Evolutionary conservation across 2,888 invertebrate species (phyloP).

Genomic region (Cetonia aurata): DNA sequence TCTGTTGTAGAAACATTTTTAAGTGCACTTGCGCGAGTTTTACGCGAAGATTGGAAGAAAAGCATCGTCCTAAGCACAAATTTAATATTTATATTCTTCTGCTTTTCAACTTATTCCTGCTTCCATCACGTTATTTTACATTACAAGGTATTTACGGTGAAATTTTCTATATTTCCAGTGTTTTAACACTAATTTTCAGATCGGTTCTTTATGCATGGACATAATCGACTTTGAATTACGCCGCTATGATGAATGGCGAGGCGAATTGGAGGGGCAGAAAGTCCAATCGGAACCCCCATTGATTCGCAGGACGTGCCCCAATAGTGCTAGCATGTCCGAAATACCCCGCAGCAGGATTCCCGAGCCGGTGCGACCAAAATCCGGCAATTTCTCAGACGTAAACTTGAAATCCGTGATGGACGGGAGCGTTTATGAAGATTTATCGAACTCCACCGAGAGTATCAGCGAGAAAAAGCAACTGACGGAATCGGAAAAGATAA

Average conservation of each 20-base stretch:
- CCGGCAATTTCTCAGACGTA: slow-evolving; percentile 76
- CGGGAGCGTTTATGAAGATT: slow-evolving; percentile 76
- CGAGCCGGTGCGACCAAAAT: slow-evolving; percentile 81
- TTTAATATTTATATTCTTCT: slow-evolving; percentile 96
- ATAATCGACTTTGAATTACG: slow-evolving; percentile 95
- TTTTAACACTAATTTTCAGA: slow-evolving; percentile 67
- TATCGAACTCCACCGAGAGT: slow-evolving; percentile 65
- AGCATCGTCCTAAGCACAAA: slow-evolving; percentile 97
- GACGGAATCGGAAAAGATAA: slow-evolving; percentile 66
- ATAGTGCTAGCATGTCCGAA: slow-evolving; percentile 70
- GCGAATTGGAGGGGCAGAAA: slow-evolving; percentile 74
- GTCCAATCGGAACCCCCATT: slow-evolving; percentile 64
- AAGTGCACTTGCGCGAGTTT: slow-evolving; percentile 93
- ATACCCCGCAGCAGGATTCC: slow-evolving; percentile 79
- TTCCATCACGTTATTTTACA: slow-evolving; percentile 96
- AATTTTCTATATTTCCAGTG: neutral
- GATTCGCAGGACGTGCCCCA: slow-evolving; percentile 63
- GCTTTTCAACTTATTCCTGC: slow-evolving; percentile 94
- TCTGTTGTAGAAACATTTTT: slow-evolving; percentile 84
- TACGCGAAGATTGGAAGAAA: slow-evolving; percentile 97
- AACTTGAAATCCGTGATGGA: slow-evolving; percentile 72
- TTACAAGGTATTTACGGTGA: slow-evolving; percentile 79
- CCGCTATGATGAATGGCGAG: slow-evolving; percentile 93
- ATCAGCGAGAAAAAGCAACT: slow-evolving; percentile 62
- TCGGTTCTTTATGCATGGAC: slow-evolving; percentile 97